phyloP scores from a whole-genome alignment of 2,888 invertebrate genomes.

The Hypomecis atomaria region DNA sequence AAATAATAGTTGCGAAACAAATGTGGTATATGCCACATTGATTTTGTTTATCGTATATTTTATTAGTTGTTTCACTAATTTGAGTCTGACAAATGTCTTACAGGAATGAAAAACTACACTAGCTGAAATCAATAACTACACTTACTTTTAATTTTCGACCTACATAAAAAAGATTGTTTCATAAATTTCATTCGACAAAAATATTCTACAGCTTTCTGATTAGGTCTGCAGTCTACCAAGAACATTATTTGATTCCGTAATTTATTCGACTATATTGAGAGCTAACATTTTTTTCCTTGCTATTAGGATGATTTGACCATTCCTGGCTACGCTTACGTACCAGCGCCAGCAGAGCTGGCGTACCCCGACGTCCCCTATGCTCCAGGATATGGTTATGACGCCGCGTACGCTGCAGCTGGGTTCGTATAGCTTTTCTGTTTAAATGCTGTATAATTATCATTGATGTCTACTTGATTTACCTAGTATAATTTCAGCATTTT shows the following conservation, averaged over 20 bases:
- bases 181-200: too few relatives aligned
- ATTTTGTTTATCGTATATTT: too few relatives aligned
- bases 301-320: slow-evolving; percentile 64
- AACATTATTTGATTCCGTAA: not conserved
- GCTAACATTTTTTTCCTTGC: not conserved
- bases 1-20: too few relatives aligned
- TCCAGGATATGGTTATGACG: slow-evolving; percentile 71
- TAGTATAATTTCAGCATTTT: too few relatives aligned
- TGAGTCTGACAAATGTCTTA: too few relatives aligned
- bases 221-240: not conserved
- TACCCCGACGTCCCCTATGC: slow-evolving; percentile 77
- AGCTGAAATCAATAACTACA: too few relatives aligned
- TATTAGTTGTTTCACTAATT: too few relatives aligned
- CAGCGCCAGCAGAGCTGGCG: slow-evolving; percentile 62
- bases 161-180: too few relatives aligned
- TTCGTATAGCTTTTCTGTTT: slow-evolving; percentile 42
- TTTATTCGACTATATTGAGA: not conserved
- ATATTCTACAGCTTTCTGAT: not conserved
- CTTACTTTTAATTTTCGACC: too few relatives aligned
- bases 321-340: slow-evolving; percentile 61
- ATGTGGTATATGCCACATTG: too few relatives aligned
- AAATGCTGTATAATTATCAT: not conserved
- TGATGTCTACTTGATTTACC: too few relatives aligned
- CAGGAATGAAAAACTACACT: too few relatives aligned
- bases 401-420: slow-evolving; percentile 61